These are phyloP conservation scores for Heliconius charithonia DNA, from an alignment of 2,888 invertebrate genomes.

Conservation along the genomic window DNA sequence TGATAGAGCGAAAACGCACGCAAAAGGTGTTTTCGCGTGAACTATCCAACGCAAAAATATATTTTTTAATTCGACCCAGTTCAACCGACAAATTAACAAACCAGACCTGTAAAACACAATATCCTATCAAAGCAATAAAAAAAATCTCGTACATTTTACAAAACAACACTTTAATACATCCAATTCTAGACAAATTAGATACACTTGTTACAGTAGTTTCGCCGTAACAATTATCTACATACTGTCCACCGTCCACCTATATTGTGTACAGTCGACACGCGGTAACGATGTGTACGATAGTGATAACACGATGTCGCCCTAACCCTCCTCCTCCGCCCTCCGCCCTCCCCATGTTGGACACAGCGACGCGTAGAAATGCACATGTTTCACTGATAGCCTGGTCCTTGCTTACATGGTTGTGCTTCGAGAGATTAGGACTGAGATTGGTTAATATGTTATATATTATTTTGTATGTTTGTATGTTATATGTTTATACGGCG, in stretches of 20 bases:
- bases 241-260: slow-evolving; percentile 6
- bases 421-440: slow-evolving; percentile 20
- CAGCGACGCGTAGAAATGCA: slow-evolving; percentile 31
- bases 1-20: too few relatives aligned
- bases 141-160: not conserved
- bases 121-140: not conserved
- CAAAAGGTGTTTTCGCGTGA: too few relatives aligned
- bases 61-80: too few relatives aligned
- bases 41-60: too few relatives aligned
- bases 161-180: not conserved
- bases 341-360: slow-evolving; percentile 29
- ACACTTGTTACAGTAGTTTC: not conserved
- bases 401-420: slow-evolving; percentile 15
- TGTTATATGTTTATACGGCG: too few relatives aligned
- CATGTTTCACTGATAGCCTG: slow-evolving; percentile 28
- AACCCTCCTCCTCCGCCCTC: not conserved
- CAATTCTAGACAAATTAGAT: not conserved
- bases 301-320: slow-evolving; percentile 37
- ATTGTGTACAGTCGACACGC: slow-evolving; percentile 15
- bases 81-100: too few relatives aligned
- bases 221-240: slow-evolving; percentile 20
- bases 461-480: too few relatives aligned
- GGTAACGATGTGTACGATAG: slow-evolving; percentile 29
- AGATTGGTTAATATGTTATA: not conserved
- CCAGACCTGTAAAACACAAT: too few relatives aligned